Conservation (phyloP, 2,797 vertebrate species). For the Dendrocincla tyrannina region DNA sequence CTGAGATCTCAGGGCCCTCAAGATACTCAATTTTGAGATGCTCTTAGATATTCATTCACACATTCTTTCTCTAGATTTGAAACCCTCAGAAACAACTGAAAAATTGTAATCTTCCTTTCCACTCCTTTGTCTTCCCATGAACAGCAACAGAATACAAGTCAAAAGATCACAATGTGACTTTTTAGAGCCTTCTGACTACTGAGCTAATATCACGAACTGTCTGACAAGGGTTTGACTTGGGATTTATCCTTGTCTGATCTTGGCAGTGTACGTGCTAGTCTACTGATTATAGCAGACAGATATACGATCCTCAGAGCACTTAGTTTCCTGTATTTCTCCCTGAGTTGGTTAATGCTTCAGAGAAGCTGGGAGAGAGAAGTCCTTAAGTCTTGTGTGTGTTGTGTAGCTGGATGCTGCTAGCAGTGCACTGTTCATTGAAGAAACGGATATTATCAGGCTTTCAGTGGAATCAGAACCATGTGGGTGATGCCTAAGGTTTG, state of each 20-base stretch:
- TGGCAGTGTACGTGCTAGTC: background rate
- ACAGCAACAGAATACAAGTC: background rate
- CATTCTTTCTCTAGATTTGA: background rate
- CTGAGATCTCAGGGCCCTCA: background rate
- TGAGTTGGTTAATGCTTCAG: background rate
- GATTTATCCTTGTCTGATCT: constrained; percentile 1
- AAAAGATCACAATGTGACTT: background rate
- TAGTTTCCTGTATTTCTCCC: background rate
- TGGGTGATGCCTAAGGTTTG: no score
- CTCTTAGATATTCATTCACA: background rate
- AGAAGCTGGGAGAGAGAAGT: background rate
- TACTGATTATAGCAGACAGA: background rate
- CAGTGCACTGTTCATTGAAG: background rate
- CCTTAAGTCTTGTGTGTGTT: background rate
- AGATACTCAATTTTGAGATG: background rate
- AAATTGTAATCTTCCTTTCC: background rate
- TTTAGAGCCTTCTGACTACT: background rate
- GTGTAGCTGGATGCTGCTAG: background rate
- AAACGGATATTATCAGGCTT: background rate
- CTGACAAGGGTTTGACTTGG: background rate
- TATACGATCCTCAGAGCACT: background rate
- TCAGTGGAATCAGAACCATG: background rate
- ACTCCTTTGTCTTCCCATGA: background rate
- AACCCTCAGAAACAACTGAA: background rate
- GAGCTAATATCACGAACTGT: background rate